A percentile compares a stretch with the other conserved stretches of the same genome.
Conservation (phyloP, 2,113 vertebrate genomes). For the Seriola rivoliana region DNA sequence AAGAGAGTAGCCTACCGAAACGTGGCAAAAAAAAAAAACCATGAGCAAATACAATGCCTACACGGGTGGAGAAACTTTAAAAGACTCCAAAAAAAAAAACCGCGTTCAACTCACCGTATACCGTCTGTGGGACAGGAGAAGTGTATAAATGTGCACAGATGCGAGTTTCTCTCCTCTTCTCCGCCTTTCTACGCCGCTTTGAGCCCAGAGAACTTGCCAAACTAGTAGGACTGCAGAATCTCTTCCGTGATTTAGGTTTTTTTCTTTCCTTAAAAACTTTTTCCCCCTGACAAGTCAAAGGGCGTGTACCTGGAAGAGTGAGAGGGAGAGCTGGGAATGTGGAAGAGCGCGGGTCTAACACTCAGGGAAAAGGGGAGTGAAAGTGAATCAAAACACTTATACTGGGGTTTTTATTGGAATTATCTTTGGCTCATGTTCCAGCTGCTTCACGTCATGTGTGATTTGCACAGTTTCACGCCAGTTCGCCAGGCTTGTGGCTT, state of each 20-base stretch:
- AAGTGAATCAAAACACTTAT: constrained; percentile 40
- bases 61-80: constrained; percentile 10
- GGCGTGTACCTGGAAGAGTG: constrained; percentile 84
- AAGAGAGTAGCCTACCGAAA: constrained; percentile 75
- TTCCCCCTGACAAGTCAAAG: constrained; percentile 84
- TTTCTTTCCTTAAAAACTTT: constrained; percentile 74
- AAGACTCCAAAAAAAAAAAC: constrained; percentile 17
- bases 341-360: constrained; percentile 43
- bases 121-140: constrained; percentile 58
- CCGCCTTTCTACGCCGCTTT: constrained; percentile 72
- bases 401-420: constrained; percentile 45
- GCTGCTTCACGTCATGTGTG: constrained; percentile 65
- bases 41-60: constrained; percentile 44
- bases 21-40: constrained; percentile 79
- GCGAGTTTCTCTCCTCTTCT: constrained; percentile 64
- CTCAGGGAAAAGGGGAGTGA: constrained; percentile 18
- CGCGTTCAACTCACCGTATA: constrained; percentile 80
- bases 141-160: constrained; percentile 68
- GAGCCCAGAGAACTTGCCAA: constrained; percentile 81
- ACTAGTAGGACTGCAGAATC: constrained; percentile 82
- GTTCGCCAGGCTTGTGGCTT: constrained; percentile 46
- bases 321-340: constrained; percentile 66
- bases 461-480: constrained; percentile 61
- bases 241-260: constrained; percentile 86
- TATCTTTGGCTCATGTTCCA: constrained; percentile 48